Percentiles rank a stretch among this genome's conserved stretches.
Conservation (phyloP, 2,797 vertebrate genomes). For the Lutjanus campechanus region DNA sequence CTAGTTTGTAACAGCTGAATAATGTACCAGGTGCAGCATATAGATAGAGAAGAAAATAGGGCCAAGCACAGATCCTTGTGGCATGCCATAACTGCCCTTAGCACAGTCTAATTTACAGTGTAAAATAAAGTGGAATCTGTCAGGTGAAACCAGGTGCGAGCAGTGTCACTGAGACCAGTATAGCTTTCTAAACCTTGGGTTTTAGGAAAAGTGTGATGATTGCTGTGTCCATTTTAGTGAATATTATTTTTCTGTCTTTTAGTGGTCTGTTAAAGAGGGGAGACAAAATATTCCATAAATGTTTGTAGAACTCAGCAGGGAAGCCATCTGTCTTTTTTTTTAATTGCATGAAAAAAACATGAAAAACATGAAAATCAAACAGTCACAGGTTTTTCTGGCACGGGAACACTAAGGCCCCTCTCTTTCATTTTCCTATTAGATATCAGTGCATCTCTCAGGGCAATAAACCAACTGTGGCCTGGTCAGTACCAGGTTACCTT, state of each 20-base stretch:
- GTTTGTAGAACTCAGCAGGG: not conserved
- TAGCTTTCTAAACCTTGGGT: no score
- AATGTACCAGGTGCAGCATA: no score
- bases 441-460: slow-evolving; percentile 35
- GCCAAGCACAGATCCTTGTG: no score
- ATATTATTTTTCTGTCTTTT: not conserved
- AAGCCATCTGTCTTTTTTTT: not conserved
- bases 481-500: slow-evolving; percentile 57
- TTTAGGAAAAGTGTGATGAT: not conserved
- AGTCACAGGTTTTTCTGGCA: not conserved
- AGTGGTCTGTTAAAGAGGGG: not conserved
- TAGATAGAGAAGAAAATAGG: no score
- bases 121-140: no score
- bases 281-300: not conserved
- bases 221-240: not conserved
- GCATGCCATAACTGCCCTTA: no score
- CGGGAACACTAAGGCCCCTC: not conserved
- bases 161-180: no score
- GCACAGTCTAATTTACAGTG: no score
- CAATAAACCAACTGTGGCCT: slow-evolving; percentile 52
- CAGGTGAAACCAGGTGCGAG: no score
- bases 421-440: slow-evolving; percentile 23
- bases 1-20: no score
- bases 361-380: not conserved
- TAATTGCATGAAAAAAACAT: no score